Conservation (phyloP, 2,113 vertebrate genomes). For the Pomatorhinus ruficollis region DNA sequence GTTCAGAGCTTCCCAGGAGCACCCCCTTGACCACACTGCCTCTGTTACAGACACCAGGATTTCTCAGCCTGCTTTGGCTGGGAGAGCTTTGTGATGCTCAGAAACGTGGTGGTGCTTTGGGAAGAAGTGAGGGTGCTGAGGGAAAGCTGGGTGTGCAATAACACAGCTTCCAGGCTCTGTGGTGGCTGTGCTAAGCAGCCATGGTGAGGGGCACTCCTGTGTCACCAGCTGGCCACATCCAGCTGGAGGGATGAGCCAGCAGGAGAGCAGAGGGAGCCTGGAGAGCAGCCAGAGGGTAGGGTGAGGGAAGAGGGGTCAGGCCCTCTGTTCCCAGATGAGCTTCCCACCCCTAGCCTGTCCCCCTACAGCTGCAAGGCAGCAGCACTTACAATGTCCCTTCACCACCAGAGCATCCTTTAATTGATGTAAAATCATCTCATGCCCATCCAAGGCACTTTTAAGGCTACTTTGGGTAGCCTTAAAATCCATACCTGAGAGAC, state of each 20-base stretch:
- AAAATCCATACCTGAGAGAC: neutral
- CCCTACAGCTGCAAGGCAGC: neutral
- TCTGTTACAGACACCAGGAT: accelerated
- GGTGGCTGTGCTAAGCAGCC: neutral
- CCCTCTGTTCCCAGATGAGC: accelerated
- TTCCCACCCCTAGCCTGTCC: neutral
- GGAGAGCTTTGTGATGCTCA: neutral
- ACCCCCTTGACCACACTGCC: accelerated
- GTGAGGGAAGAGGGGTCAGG: neutral
- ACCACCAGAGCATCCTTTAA: neutral
- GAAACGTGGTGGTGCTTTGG: accelerated
- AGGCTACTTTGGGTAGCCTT: neutral
- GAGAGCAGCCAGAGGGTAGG: neutral
- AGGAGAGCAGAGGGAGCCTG: neutral
- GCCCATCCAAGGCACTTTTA: neutral
- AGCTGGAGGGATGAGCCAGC: neutral
- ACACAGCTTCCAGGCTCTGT: neutral
- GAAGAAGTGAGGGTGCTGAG: neutral
- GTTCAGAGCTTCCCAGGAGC: neutral
- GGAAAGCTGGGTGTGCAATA: neutral
- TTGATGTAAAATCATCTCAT: neutral
- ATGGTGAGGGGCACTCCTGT: accelerated
- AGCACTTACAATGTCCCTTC: accelerated
- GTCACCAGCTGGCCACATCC: neutral
- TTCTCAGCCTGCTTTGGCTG: neutral